Base-by-base conservation (phyloP, 2,113 vertebrate genomes). In the Opisthocomus hoazin region DNA sequence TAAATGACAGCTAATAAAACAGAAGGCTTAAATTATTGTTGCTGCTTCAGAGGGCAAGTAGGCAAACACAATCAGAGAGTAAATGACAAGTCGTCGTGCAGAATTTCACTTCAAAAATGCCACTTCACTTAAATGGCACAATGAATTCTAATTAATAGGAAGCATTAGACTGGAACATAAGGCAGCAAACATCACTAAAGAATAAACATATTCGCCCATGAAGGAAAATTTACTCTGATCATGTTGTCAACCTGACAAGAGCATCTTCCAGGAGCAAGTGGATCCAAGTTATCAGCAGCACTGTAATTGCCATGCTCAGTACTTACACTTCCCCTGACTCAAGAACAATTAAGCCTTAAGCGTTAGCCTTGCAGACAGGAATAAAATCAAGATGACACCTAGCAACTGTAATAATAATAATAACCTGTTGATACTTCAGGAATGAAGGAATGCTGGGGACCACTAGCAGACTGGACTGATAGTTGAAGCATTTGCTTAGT, bases 101-200 rank as follows among this genome's bases (percentile, higher is more conserved):
- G 64, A 56, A 68, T 83, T 95, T 94, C 22, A 41, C 74, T 78
- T 73, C 39, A 85, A 76, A 92, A 93, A 71, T 22, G 30, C 50
- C 74, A 57, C 65, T 81, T 92, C 18, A 11, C 21, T 86, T 48
- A 84, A 89, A 65, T 78, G 64, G 81, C 66, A 81, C 48, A 37
- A 91, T 56, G 60, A 87, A 81, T 92, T 77, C 78, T 96, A 91
- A 95, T 94, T 90, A 92, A 90, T 46, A 82, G 53, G 60, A 89
- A 70, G 77, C 85, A 92, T 92, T 69, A 63, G 88, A 51, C 39
- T 65, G 77, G 85, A 91, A 93, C 89, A 79, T 80, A 93, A 91
- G 75, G 70, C 54, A 89, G 81, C 57, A 81, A 88, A 85, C 84
- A 82, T 69, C 39, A n/a, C 65, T 86, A n/a, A 82, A 96, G 80